Evolutionary conservation across 2,113 vertebrate genomes (phyloP).

Genomic region (Vulpes ferrilata): DNA sequence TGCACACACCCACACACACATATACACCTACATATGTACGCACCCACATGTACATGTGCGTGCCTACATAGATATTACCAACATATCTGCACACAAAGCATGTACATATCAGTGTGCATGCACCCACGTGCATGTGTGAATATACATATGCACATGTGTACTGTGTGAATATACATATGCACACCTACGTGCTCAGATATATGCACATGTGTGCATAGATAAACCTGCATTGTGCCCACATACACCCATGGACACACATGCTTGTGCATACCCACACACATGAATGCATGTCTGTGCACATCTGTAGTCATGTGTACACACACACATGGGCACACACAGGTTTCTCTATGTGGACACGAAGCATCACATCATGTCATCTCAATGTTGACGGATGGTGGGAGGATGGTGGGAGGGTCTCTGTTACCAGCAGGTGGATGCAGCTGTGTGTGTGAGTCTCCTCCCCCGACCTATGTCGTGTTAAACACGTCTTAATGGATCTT

Average conservation of each 20-base stretch:
- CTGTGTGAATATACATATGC: too few relatives aligned
- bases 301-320: background rate
- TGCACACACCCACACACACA: background rate
- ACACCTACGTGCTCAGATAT: background rate
- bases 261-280: background rate
- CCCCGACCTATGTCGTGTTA: too few relatives aligned
- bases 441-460: background rate
- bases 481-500: too few relatives aligned
- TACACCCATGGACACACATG: background rate
- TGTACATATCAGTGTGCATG: too few relatives aligned
- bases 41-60: background rate
- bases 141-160: background rate
- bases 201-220: background rate
- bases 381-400: too few relatives aligned
- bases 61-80: too few relatives aligned
- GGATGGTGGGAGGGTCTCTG: too few relatives aligned
- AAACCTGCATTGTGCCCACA: background rate
- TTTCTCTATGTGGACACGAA: background rate
- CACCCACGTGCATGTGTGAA: too few relatives aligned
- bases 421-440: accelerated
- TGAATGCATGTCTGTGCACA: background rate
- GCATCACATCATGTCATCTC: background rate
- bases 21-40: accelerated
- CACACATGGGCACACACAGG: background rate
- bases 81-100: too few relatives aligned